Conservation (phyloP, 2,888 invertebrate species). For the Caenorhabditis macrosperma region DNA sequence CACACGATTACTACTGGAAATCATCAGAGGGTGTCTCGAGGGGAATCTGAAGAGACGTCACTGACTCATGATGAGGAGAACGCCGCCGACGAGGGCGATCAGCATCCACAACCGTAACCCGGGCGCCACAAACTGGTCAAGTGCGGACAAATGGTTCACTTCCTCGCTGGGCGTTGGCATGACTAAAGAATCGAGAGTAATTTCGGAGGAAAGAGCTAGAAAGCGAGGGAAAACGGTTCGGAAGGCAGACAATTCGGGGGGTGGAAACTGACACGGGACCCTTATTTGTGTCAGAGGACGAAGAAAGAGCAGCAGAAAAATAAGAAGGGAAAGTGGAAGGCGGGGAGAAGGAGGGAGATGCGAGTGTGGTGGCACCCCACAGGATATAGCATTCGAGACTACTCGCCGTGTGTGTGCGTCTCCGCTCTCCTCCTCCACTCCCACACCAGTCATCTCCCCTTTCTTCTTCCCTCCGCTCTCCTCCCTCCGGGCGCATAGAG, state of each 20-base stretch:
- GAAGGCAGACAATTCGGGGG: too few species aligned
- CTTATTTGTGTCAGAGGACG: too few species aligned
- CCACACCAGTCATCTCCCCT: background rate
- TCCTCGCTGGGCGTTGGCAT: slow-evolving; percentile 28
- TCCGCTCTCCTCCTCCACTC: background rate
- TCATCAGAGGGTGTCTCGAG: background rate
- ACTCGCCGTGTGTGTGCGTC: background rate
- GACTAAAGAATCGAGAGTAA: too few species aligned
- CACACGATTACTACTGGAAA: slow-evolving; percentile 78
- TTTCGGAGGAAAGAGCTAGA: background rate
- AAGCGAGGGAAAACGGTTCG: too few species aligned
- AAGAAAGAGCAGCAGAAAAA: background rate
- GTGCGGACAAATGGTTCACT: slow-evolving; percentile 66
- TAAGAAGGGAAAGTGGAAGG: background rate
- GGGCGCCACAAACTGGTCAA: slow-evolving; percentile 78
- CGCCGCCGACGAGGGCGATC: slow-evolving; percentile 78
- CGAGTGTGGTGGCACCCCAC: background rate
- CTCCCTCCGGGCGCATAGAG: background rate
- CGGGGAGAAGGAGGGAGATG: background rate
- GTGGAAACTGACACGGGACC: too few species aligned
- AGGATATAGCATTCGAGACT: background rate
- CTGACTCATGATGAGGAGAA: slow-evolving; percentile 77
- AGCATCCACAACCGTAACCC: slow-evolving; percentile 80
- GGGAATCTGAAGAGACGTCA: background rate
- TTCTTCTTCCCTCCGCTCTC: background rate